Conservation (phyloP, 2,113 vertebrate genomes). For the Pedionomus torquatus region DNA sequence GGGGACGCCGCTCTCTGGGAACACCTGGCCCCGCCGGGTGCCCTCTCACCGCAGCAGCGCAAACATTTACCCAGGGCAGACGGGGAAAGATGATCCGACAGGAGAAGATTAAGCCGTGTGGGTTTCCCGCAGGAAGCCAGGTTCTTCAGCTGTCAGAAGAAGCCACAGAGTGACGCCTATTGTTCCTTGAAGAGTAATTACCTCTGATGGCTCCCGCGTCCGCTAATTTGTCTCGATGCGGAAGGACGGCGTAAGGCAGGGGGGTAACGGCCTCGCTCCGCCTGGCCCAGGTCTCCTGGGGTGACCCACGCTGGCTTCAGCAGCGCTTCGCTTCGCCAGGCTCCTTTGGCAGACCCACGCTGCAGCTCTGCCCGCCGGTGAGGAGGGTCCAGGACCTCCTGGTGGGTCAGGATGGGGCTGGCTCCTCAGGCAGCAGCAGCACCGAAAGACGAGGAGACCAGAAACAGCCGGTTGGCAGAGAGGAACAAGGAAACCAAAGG, state of each 20-base stretch:
- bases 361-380: conserved; percentile 67
- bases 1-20: neutral
- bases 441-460: neutral
- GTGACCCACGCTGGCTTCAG: conserved; percentile 73
- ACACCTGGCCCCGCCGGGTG: conserved; percentile 16
- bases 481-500: neutral
- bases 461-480: neutral
- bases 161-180: conserved; percentile 56
- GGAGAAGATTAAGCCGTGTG: conserved; percentile 59
- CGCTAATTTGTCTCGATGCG: conserved; percentile 62
- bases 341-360: neutral
- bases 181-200: conserved; percentile 70
- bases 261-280: conserved; percentile 27
- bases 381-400: conserved; percentile 72
- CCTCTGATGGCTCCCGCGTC: conserved; percentile 62
- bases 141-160: conserved; percentile 64
- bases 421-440: conserved; percentile 27
- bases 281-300: conserved; percentile 78
- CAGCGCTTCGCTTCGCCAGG: conserved; percentile 74
- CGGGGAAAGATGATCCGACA: conserved; percentile 64
- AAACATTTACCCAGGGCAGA: conserved; percentile 66
- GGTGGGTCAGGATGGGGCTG: conserved; percentile 74
- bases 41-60: conserved; percentile 30
- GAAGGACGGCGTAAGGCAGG: conserved; percentile 42
- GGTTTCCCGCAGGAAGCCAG: conserved; percentile 57